Evolutionary conservation across 92 coral and sea anemone species (phyloP).

Genomic region (Montipora capitata): DNA sequence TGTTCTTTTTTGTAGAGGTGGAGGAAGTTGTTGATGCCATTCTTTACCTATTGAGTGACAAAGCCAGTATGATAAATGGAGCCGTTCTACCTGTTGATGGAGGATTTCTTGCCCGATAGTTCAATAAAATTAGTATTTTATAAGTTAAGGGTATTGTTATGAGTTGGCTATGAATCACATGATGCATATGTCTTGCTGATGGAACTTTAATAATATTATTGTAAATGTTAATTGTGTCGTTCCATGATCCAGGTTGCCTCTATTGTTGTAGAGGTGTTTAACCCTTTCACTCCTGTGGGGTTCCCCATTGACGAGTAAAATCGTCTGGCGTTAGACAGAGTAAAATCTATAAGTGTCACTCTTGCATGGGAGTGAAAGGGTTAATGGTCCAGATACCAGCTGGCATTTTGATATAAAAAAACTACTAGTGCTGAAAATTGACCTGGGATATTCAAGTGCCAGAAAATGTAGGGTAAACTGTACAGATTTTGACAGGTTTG

Average conservation of each 20-base stretch:
- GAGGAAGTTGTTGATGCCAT: slow-evolving; percentile 91
- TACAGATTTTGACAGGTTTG: no score
- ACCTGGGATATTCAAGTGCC: no score
- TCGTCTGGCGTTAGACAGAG: no score
- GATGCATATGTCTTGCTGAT: background rate
- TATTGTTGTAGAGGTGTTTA: background rate
- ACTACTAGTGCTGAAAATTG: no score
- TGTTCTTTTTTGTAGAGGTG: slow-evolving; percentile 77
- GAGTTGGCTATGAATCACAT: background rate
- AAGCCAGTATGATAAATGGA: slow-evolving; percentile 92
- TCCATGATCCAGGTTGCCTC: background rate
- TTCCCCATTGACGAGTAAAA: no score
- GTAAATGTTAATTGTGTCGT: no score
- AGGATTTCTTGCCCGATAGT: slow-evolving; percentile 74
- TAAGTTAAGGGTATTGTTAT: background rate
- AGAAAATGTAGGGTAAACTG: no score
- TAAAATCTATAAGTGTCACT: no score
- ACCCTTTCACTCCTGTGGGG: no score
- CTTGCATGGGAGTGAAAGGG: no score
- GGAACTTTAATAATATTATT: background rate
- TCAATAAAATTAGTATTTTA: background rate
- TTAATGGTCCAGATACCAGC: no score
- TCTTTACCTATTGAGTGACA: slow-evolving; percentile 93
- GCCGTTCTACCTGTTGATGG: slow-evolving; percentile 92
- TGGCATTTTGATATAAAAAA: no score